Base-by-base conservation (phyloP, 35 echinoderm and acorn worm genomes). In the Amphiura filiformis region DNA sequence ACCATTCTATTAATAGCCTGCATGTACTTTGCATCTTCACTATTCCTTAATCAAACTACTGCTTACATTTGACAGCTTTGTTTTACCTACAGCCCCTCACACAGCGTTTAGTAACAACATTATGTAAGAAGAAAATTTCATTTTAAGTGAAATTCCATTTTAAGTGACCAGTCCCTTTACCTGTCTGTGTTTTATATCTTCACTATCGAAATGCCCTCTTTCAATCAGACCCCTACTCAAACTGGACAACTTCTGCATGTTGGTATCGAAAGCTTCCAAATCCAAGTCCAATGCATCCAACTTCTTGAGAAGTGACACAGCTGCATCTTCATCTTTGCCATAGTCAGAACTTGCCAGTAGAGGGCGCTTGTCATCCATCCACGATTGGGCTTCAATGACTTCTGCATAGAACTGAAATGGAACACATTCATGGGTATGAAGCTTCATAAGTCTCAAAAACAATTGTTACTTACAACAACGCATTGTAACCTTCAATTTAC, bases 261-360 rank as follows among this genome's bases (percentile, higher is more conserved):
- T 99, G 23, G 37, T 80, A 9, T 77, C 65, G 44, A 95, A 99
- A 34, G 81, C 87, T 32, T 99, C 93, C 32, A 99, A 47, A 35
- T 99, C 96, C 31, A 99, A 65, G 35, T 95, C 90, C 36, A 99
- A 83, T 39, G 90, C 90, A 84, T 99, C 90, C 37, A 99, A 76
- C 80, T 91, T 99, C 85, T 99, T 99, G 34, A 99, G 70, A 0
- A 99, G 75, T 36, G 93, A 86, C 49, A 86, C 75, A 22, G 95
- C 93, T 1, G 93, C 89, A 30, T 92, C 93, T 32, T 95, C 96
- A 87, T 99, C 93, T 37, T 84, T 90, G 34, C 89, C 90, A 35
- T 40, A 84, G 80, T 86, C 85, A 23, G 76, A 77, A 33, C 75
- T 88, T 0, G 88, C 81, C 90, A 94, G 70, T 17, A 89, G 79